A percentile compares a stretch with the other conserved stretches of the same genome.
phyloP scores from a whole-genome alignment of 2,888 invertebrate species.

The Pecten maximus region DNA sequence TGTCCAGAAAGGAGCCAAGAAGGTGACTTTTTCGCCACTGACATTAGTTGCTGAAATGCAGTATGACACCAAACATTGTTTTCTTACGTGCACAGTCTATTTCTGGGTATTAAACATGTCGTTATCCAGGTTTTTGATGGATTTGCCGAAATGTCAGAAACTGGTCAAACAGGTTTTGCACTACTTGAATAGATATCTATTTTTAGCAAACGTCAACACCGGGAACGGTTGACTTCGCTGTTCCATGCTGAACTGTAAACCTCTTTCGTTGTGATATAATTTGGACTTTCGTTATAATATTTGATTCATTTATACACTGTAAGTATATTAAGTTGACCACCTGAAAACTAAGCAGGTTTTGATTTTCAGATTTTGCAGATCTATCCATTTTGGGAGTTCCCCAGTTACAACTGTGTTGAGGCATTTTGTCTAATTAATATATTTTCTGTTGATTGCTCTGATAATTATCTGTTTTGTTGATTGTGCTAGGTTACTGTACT shows the following conservation, averaged over 20 bases:
- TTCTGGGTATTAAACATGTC: background rate
- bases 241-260: background rate
- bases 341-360: too few species aligned
- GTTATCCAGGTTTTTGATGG: background rate
- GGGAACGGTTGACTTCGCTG: background rate
- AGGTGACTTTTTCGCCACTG: background rate
- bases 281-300: background rate
- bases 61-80: background rate
- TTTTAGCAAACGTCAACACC: constrained; percentile 20
- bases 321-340: background rate
- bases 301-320: background rate
- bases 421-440: too few species aligned
- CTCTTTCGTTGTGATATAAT: background rate
- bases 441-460: too few species aligned
- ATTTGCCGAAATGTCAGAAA: background rate
- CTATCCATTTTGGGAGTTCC: too few species aligned
- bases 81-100: background rate
- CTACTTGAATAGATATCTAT: background rate
- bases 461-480: too few species aligned
- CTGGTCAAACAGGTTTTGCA: constrained; percentile 30
- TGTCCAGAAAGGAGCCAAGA: background rate
- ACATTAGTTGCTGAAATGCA: background rate
- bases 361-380: too few species aligned
- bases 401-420: too few species aligned
- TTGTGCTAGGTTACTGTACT: too few species aligned